Evolutionary conservation across 2,888 invertebrate genomes (phyloP).

Genomic region (Lamproptera curius): DNA sequence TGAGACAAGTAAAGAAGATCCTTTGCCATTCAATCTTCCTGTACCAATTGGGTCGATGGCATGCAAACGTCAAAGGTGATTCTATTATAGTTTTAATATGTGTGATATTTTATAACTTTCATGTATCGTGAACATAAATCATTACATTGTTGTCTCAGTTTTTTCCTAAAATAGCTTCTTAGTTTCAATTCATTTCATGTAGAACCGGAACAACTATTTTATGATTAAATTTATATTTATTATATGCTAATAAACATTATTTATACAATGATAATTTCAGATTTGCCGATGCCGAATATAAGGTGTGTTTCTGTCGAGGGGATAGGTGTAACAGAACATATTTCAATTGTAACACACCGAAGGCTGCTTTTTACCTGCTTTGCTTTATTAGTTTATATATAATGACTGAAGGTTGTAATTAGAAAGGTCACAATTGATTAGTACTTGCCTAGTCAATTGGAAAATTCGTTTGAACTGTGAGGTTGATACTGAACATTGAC

Average conservation of each 20-base stretch:
- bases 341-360: constrained; percentile 10
- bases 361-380: constrained; percentile 17
- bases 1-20: constrained; percentile 36
- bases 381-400: constrained; percentile 14
- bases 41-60: constrained; percentile 55
- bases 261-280: constrained; percentile 41
- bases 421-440: constrained; percentile 21
- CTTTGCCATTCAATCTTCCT: constrained; percentile 39
- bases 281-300: constrained; percentile 56
- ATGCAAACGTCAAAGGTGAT: constrained; percentile 54
- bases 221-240: too few relatives aligned
- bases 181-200: too few relatives aligned
- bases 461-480: constrained; percentile 46
- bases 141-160: too few relatives aligned
- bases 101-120: too few relatives aligned
- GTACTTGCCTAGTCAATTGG: constrained; percentile 30
- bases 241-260: too few relatives aligned
- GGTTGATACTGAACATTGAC: constrained; percentile 63
- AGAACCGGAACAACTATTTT: too few relatives aligned
- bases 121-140: too few relatives aligned
- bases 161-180: too few relatives aligned
- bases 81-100: background rate
- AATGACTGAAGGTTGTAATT: constrained; percentile 15
- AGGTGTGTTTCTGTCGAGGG: constrained; percentile 59
- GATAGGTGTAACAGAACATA: constrained; percentile 57